Evolutionary conservation across 2,888 invertebrate species (phyloP), one percentile per base, ranked within the genome.

Genomic region (Cheilosia impressa): DNA sequence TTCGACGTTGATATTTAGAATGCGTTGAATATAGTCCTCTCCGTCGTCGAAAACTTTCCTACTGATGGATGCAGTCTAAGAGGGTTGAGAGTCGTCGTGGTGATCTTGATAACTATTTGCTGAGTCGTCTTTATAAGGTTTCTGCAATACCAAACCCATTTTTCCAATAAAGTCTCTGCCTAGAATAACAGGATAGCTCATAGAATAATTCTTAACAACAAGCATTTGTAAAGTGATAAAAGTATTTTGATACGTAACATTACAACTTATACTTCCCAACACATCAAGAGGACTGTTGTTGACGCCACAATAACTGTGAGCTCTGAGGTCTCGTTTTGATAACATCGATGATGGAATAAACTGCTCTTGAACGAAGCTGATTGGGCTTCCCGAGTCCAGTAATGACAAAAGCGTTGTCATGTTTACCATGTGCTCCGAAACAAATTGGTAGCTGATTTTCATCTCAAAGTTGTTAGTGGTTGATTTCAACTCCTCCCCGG

Each of bases 251-350:
- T 65, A 78, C 52, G 41, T 62, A 34, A 83, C 66, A 13, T 31
- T 71, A 62, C 43, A 27, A 41, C 43, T 7, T 5, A 53, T 45
- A 31, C 34, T 52, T 43, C 85, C 78, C 34, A 55, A 6, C 10
- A 78, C 34, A 5, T 78, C 31, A 1, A 87, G 43, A 0, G 45
- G 73, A 41, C 87, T 87, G 24, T 78, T 63, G 53, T 87, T 87
- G 4, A 81, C 73, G 31, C 77, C 87, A 62, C 22, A 60, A 38
- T 72, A 85, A 17, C 22, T 69, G 34, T 76, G 43, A 10, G 58
- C 38, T 27, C 41, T 13, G n/a, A 41, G 4, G 7, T 31, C 58
- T 47, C 53, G 52, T 71, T 71, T 68, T n/a, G 4, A 13, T 10
- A 80, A 13, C n/a, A 73, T 45, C 31, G 10, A 62, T 24, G 60